Evolutionary conservation across 2,888 invertebrate species (phyloP).

Genomic region (Drosophila flavopinicola): DNA sequence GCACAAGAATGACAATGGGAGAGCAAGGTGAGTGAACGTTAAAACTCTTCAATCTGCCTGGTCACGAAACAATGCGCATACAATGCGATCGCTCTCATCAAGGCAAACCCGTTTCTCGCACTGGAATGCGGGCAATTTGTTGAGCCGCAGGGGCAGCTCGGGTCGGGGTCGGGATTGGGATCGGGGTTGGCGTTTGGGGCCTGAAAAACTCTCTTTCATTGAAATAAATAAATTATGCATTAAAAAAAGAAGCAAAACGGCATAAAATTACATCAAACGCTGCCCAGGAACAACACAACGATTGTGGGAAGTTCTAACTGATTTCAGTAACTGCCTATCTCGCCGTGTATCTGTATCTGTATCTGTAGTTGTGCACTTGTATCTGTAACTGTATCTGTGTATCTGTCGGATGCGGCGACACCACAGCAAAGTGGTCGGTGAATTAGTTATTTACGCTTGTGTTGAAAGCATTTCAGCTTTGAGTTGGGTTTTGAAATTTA

Average conservation of each 20-base stretch:
- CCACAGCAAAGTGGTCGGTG: constrained; percentile 9
- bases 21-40: constrained; percentile 49
- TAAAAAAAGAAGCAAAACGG: constrained; percentile 29
- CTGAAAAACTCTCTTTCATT: constrained; percentile 53
- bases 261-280: constrained; percentile 58
- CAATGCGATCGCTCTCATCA: constrained; percentile 34
- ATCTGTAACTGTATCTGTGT: constrained; percentile 27
- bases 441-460: constrained; percentile 18
- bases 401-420: constrained; percentile 42
- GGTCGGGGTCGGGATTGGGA: no score
- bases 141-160: constrained; percentile 2
- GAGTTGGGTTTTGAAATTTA: constrained; percentile 4
- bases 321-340: constrained; percentile 31
- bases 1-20: constrained; percentile 6
- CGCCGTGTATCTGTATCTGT: constrained; percentile 1
- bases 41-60: constrained; percentile 14
- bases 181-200: no score
- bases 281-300: constrained; percentile 52
- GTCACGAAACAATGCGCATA: constrained; percentile 54
- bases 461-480: constrained; percentile 22
- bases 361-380: constrained; percentile 16
- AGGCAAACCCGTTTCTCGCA: constrained; percentile 68
- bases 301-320: constrained; percentile 71
- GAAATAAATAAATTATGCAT: constrained; percentile 74
- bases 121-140: constrained; percentile 73